phyloP scores from a whole-genome alignment of 2,888 invertebrate species.

The Ormyrus rosae region DNA sequence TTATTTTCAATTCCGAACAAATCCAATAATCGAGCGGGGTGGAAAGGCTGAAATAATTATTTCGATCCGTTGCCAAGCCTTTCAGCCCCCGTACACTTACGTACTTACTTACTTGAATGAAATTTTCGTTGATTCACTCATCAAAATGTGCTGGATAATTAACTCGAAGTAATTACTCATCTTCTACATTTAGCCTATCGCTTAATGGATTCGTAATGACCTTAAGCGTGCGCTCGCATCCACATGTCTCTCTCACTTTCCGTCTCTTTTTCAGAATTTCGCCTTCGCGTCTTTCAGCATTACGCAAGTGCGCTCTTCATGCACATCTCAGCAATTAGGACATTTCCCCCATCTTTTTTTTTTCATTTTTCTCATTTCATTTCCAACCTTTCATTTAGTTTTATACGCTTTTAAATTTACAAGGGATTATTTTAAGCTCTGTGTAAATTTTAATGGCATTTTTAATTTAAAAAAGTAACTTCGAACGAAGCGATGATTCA shows the following conservation, averaged over 20 bases:
- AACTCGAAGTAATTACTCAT: slow-evolving; percentile 62
- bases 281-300: slow-evolving; percentile 43
- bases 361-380: not conserved
- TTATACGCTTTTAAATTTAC: not conserved
- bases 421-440: not conserved
- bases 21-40: too few species aligned
- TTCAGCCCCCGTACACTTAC: slow-evolving; percentile 9
- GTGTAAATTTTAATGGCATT: not conserved
- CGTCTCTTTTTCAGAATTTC: slow-evolving; percentile 15
- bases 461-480: not conserved
- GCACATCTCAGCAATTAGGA: slow-evolving; percentile 34
- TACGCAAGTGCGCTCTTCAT: slow-evolving; percentile 30
- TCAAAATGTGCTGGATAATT: slow-evolving; percentile 60
- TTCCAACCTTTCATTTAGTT: slow-evolving; percentile 11
- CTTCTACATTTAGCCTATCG: slow-evolving; percentile 62
- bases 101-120: slow-evolving; percentile 38
- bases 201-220: slow-evolving; percentile 56
- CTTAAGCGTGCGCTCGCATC: slow-evolving; percentile 40
- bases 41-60: slow-evolving; percentile 35
- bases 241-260: slow-evolving; percentile 3
- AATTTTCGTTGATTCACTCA: slow-evolving; percentile 50
- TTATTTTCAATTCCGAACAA: too few species aligned
- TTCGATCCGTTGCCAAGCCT: slow-evolving; percentile 29
- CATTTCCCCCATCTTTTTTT: slow-evolving; percentile 13
- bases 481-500: not conserved